Evolutionary conservation across 2,888 invertebrate species (phyloP).

Genomic region (Caenorhabditis uteleia): DNA sequence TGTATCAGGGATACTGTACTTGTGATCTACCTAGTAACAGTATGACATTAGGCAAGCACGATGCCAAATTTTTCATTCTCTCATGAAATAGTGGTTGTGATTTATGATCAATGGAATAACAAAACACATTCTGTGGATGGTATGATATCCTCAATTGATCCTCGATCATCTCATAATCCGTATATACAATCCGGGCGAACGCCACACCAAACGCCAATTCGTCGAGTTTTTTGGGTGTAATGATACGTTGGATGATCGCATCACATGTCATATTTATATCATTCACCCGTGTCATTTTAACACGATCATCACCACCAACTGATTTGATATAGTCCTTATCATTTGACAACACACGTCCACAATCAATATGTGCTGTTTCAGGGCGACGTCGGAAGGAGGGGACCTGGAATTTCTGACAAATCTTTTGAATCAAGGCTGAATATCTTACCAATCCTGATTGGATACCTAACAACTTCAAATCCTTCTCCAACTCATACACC

Average conservation of each 20-base stretch:
- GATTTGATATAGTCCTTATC: conserved; percentile 18
- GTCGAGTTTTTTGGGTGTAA: not conserved
- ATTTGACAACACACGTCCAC: conserved; percentile 14
- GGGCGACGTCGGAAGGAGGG: conserved; percentile 12
- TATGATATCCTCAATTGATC: conserved; percentile 39
- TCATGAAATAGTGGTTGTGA: conserved; percentile 25
- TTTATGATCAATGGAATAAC: conserved; percentile 45
- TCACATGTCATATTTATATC: conserved; percentile 24
- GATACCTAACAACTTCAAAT: conserved; percentile 8
- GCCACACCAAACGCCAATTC: conserved; percentile 21
- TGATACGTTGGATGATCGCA: conserved; percentile 16
- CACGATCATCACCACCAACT: conserved; percentile 15
- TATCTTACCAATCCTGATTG: conserved; percentile 9
- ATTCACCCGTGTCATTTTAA: conserved; percentile 7
- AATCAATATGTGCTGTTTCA: conserved; percentile 25
- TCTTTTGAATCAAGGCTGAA: not conserved
- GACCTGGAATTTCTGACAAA: conserved; percentile 3
- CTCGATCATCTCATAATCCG: conserved; percentile 45
- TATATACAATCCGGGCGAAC: conserved; percentile 44
- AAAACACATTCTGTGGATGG: conserved; percentile 46
- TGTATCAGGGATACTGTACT: not conserved
- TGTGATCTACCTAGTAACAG: conserved; percentile 25
- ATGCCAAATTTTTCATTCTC: conserved; percentile 26
- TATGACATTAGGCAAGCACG: conserved; percentile 42
- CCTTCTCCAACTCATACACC: conserved; percentile 16